Conservation (phyloP, 2,888 invertebrate genomes). For the Muschampia staudingeri region DNA sequence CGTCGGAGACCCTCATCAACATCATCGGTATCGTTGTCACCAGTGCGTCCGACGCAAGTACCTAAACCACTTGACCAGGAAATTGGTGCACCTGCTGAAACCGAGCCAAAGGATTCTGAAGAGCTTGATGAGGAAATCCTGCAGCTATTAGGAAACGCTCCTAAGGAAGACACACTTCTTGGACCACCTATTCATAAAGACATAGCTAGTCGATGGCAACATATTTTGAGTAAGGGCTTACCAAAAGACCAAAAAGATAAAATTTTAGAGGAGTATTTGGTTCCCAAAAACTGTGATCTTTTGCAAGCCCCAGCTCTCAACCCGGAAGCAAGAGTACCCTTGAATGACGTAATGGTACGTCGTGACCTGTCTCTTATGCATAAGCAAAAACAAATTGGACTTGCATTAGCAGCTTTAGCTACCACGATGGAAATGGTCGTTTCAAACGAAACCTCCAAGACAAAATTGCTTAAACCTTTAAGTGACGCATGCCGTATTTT, state of each 20-base stretch:
- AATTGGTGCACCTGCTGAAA: no score
- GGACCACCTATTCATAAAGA: conserved; percentile 29
- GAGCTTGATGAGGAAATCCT: conserved; percentile 20
- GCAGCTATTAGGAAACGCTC: conserved; percentile 20
- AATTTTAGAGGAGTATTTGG: neutral
- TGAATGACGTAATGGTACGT: neutral
- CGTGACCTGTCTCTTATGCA: neutral
- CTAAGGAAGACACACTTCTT: neutral
- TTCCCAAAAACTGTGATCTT: conserved; percentile 25
- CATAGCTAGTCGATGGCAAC: conserved; percentile 24
- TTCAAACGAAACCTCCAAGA: neutral
- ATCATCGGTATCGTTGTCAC: no score
- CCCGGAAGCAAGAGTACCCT: conserved; percentile 16
- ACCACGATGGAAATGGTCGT: neutral
- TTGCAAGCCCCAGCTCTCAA: conserved; percentile 22
- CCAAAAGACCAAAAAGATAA: conserved; percentile 13
- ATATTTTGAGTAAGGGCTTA: conserved; percentile 14
- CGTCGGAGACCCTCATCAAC: no score
- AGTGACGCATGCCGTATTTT: conserved; percentile 32
- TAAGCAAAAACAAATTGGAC: conserved; percentile 3
- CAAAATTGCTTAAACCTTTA: conserved; percentile 16
- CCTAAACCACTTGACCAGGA: no score
- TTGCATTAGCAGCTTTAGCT: conserved; percentile 1
- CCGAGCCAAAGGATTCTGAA: no score
- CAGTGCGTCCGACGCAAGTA: no score